Evolutionary conservation across 2,888 invertebrate species (phyloP).

Genomic region (Nesidiocoris tenuis): DNA sequence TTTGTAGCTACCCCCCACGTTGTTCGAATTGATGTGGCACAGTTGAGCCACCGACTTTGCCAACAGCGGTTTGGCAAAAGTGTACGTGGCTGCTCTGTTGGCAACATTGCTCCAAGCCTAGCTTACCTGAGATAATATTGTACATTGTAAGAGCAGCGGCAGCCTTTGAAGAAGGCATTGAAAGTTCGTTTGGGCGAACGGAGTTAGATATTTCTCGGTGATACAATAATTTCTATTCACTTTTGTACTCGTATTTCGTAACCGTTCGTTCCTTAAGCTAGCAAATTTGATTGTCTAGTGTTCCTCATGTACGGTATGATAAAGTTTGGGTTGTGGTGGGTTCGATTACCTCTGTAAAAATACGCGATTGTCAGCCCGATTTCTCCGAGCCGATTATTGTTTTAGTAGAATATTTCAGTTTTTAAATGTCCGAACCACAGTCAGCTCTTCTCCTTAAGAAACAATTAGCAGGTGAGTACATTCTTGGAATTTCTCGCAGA

Average conservation of each 20-base stretch:
- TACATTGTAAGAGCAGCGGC: too few relatives aligned
- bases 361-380: constrained; percentile 27
- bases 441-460: constrained; percentile 91
- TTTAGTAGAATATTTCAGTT: background rate
- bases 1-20: too few relatives aligned
- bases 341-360: constrained; percentile 36
- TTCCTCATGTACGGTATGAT: constrained; percentile 31
- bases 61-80: too few relatives aligned
- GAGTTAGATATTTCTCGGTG: background rate
- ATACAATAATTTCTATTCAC: background rate
- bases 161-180: too few relatives aligned
- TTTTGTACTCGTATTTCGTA: background rate
- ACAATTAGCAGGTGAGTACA: constrained; percentile 86
- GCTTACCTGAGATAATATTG: too few relatives aligned
- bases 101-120: background rate
- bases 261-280: background rate
- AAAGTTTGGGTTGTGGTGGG: constrained; percentile 25
- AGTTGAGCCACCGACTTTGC: too few relatives aligned
- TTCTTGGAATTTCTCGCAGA: background rate
- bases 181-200: background rate
- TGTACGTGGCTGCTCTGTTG: background rate
- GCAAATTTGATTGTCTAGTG: background rate
- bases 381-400: constrained; percentile 32
- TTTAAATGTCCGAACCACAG: constrained; percentile 93
- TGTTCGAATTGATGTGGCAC: too few relatives aligned